Base-by-base conservation (phyloP, 2,888 invertebrate genomes). In the Dione juno region DNA sequence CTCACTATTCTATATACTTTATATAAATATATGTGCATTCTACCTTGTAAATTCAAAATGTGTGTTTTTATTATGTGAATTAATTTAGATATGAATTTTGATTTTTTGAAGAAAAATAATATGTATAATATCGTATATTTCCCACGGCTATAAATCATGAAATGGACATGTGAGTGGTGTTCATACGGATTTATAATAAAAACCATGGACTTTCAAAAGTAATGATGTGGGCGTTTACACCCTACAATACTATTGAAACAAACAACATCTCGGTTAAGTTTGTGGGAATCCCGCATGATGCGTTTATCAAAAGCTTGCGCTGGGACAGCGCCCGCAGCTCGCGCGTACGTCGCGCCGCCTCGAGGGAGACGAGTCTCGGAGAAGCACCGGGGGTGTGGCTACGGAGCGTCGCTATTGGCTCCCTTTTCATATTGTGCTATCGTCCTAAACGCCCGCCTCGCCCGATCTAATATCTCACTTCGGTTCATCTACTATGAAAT, bases 241-340 rank as follows among this genome's bases (percentile, higher is more conserved):
- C 87, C 89, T 82, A 86, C 82, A 85, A 87, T 86, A 82, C 82
- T 78, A 84, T 80, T 76, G 85, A 86, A 82, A 87, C 87, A 88
- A 89, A 88, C 86, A 88, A 86, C 84, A 89, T 87, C 85, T 87
- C 82, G 82, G 83, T 83, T 83, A 84, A 81, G 79, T 80, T 85
- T 88, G 89, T 92, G 92, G 90, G 92, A 92, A 92, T 87, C 93
- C 92, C 92, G 92, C 92, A 92, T 93, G 83, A 78, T 83, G 80
- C 74, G 77, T 76, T 75, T 19, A 77, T 76, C 76, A 75, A 71
- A 71, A 73, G 74, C 74, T 72, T 72, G 76, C 74, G 59, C 75
- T 77, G 78, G 80, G 75, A 71, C 70, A 70, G 73, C 71, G 74
- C 80, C 79, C 78, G 80, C 78, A 78, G 81, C 81, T 76, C 41